Evolutionary conservation across 2,888 invertebrate genomes (phyloP).

Genomic region (Artemia sinica): DNA sequence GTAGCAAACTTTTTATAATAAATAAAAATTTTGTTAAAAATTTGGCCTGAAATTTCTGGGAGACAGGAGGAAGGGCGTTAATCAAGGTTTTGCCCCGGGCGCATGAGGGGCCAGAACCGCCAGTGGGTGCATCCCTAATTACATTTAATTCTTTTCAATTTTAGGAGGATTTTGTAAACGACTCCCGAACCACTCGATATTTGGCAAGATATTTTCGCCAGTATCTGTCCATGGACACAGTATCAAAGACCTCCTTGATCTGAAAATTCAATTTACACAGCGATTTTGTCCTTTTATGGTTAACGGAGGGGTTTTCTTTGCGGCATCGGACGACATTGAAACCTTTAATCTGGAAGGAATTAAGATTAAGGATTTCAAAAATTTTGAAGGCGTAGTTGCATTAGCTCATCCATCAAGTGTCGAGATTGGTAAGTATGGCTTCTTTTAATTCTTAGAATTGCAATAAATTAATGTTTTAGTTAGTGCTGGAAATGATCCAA

Average conservation of each 20-base stretch:
- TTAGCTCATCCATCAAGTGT: constrained; percentile 34
- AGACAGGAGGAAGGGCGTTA: no score
- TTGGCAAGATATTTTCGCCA: constrained; percentile 3
- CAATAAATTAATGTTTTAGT: no score
- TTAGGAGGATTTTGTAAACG: not conserved
- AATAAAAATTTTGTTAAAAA: no score
- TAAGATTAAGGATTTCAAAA: not conserved
- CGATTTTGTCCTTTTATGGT: constrained; percentile 2
- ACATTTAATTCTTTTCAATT: not conserved
- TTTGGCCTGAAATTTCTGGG: no score
- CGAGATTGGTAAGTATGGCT: constrained; percentile 28
- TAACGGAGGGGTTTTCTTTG: not conserved
- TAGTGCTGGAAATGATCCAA: no score
- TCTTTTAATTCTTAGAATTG: no score
- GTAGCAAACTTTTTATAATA: no score
- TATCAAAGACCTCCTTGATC: not conserved
- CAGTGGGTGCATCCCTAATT: no score
- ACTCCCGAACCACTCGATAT: not conserved
- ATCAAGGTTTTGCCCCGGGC: no score
- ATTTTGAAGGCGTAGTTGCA: constrained; percentile 31
- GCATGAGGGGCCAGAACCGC: no score
- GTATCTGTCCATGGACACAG: not conserved
- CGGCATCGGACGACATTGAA: not conserved
- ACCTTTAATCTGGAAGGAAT: not conserved
- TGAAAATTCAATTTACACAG: not conserved